Conservation (phyloP, 1,140 invertebrate genomes). For the Tribolium castaneum region DNA sequence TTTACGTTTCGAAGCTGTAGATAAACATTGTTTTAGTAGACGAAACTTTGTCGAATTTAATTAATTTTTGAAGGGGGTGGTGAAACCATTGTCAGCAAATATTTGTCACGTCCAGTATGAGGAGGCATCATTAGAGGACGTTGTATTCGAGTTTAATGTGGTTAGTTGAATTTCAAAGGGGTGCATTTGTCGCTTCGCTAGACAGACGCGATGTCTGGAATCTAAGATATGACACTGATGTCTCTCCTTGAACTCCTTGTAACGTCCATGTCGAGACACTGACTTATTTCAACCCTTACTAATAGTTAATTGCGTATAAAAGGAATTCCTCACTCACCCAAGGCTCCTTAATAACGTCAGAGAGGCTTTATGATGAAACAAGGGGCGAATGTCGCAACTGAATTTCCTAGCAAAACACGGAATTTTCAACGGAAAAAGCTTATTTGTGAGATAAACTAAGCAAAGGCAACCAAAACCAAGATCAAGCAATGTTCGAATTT, state of each 20-base stretch:
- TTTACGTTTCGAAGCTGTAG: neutral
- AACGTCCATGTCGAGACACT: neutral
- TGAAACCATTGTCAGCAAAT: too few species aligned
- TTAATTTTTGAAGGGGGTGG: too few species aligned
- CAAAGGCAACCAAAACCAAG: too few species aligned
- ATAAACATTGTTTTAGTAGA: neutral
- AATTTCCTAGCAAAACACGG: too few species aligned
- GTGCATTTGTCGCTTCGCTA: neutral
- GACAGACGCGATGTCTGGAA: constrained; percentile 17
- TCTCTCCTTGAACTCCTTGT: constrained; percentile 11
- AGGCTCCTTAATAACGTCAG: constrained; percentile 13
- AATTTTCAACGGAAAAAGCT: too few species aligned
- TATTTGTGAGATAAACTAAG: too few species aligned
- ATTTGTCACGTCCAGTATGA: neutral
- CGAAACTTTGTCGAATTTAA: neutral
- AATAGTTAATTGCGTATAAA: constrained; percentile 18
- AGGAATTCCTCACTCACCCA: neutral
- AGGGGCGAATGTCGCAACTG: neutral
- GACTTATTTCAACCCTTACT: constrained; percentile 3
- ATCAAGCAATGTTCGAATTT: too few species aligned
- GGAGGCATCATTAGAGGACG: neutral
- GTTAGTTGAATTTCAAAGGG: constrained; percentile 20
- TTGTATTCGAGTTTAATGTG: constrained; percentile 25
- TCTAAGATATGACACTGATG: constrained; percentile 7
- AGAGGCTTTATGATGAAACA: neutral